Percentiles rank a stretch among this genome's conserved stretches.
phyloP scores from a whole-genome alignment of 1,140 invertebrate species.

The Ruditapes philippinarum region DNA sequence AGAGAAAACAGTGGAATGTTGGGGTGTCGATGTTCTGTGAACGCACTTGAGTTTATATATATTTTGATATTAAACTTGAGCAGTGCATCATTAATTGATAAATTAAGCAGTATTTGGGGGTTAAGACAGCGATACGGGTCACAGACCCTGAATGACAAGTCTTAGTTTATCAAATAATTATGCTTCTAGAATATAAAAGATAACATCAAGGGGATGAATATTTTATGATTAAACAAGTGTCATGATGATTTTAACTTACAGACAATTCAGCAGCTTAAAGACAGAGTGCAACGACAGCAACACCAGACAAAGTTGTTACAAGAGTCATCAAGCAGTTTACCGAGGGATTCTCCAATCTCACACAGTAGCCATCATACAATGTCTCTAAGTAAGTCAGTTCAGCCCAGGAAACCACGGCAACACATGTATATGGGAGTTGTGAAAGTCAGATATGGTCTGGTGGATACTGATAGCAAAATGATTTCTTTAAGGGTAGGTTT shows the following conservation, averaged over 20 bases:
- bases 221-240: no score
- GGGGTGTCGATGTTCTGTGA: no score
- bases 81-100: no score
- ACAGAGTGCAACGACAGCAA: constrained; percentile 36
- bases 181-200: no score
- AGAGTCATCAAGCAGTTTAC: not conserved
- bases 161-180: no score
- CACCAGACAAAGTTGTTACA: not conserved
- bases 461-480: not conserved
- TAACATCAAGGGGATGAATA: no score
- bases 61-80: no score
- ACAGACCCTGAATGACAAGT: no score
- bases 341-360: not conserved
- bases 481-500: constrained; percentile 16
- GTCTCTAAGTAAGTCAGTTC: not conserved
- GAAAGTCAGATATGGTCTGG: constrained; percentile 13
- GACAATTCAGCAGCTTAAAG: constrained; percentile 39
- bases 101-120: no score
- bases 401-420: not conserved
- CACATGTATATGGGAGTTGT: not conserved
- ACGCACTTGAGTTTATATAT: no score
- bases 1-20: not conserved
- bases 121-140: no score
- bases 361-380: not conserved
- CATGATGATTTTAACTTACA: no score